A percentile compares a stretch with the other conserved stretches of the same genome.
These are phyloP conservation scores for Globicephala melas DNA, from an alignment of 2,113 vertebrate genomes.

Conservation along the genomic window DNA sequence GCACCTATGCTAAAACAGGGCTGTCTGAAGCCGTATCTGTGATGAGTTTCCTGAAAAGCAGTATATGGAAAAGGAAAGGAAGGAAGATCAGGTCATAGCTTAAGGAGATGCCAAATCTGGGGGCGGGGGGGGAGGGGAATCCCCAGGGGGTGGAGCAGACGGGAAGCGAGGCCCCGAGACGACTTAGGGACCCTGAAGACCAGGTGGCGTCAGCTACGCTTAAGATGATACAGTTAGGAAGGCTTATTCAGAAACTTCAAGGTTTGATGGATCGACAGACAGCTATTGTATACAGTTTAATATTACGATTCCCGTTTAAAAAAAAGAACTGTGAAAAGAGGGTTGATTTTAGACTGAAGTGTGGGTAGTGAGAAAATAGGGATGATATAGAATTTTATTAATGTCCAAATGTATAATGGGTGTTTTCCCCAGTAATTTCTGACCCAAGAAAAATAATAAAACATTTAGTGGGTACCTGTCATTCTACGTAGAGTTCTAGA, in stretches of 20 bases:
- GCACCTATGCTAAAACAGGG: neutral
- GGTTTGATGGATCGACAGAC: too few relatives aligned
- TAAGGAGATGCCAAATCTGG: neutral
- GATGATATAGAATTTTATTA: neutral
- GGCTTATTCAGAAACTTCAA: neutral
- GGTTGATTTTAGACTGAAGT: neutral
- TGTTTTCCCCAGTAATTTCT: neutral
- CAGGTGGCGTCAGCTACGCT: neutral
- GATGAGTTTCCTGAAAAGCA: neutral
- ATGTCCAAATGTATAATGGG: neutral
- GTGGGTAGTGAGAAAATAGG: neutral
- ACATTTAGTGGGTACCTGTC: neutral
- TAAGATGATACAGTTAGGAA: neutral
- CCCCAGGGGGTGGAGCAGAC: fast-evolving
- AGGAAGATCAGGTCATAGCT: neutral
- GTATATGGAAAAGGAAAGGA: neutral
- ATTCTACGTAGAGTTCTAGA: neutral
- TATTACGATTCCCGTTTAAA: neutral
- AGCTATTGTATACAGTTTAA: neutral
- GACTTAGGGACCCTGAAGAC: neutral
- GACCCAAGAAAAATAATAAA: neutral
- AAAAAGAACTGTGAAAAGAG: neutral
- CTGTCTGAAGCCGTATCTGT: neutral
- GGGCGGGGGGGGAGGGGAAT: too few relatives aligned
- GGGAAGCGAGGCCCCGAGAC: fast-evolving